A percentile compares a stretch with the other conserved stretches of the same genome.
Conservation (phyloP, 2,113 vertebrate species). For the Microtus richardsoni region DNA sequence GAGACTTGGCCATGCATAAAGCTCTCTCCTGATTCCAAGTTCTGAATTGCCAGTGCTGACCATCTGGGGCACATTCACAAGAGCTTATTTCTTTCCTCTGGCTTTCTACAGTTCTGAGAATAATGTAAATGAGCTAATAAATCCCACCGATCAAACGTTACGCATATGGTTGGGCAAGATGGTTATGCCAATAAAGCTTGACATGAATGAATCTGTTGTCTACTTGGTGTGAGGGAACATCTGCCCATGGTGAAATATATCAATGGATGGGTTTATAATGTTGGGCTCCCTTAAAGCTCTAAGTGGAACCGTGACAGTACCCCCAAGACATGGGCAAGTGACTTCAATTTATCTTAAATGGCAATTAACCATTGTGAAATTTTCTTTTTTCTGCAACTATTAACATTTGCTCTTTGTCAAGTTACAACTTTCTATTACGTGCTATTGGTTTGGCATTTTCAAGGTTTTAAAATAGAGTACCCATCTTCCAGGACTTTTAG, state of each 20-base stretch:
- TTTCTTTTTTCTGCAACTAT: neutral
- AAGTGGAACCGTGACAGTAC: neutral
- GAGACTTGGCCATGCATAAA: neutral
- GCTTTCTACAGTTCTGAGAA: slow-evolving; percentile 22
- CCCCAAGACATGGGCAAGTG: neutral
- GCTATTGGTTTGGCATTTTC: neutral
- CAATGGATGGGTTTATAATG: slow-evolving; percentile 18
- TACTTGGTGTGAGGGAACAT: slow-evolving; percentile 45
- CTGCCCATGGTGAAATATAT: slow-evolving; percentile 34
- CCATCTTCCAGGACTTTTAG: neutral
- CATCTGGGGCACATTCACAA: slow-evolving; percentile 43
- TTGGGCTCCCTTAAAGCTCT: neutral
- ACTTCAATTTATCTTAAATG: neutral
- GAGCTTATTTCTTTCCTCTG: neutral
- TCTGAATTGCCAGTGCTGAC: slow-evolving; percentile 33
- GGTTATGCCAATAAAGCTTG: slow-evolving; percentile 61
- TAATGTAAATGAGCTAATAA: slow-evolving; percentile 49
- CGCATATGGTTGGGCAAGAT: slow-evolving; percentile 53
- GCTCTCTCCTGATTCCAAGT: neutral
- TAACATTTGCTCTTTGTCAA: neutral
- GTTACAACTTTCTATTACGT: neutral
- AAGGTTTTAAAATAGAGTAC: neutral
- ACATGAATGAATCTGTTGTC: slow-evolving; percentile 57
- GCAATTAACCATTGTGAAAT: neutral
- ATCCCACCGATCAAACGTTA: slow-evolving; percentile 43